Base-by-base conservation (phyloP, 2,797 vertebrate genomes). In the Rhinogobio ventralis region DNA sequence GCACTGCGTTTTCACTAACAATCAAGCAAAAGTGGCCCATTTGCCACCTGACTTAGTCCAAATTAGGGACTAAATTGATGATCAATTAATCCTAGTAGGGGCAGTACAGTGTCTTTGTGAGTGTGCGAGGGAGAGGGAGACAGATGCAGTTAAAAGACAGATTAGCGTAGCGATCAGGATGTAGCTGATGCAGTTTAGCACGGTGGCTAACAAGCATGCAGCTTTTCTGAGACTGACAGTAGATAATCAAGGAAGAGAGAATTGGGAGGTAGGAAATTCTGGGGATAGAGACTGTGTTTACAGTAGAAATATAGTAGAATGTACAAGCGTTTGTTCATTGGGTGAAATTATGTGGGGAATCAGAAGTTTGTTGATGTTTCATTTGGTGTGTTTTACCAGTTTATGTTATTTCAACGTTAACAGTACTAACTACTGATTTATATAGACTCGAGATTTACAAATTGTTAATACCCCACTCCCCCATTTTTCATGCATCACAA, bases 81-180 rank as follows among this genome's bases (percentile, higher is more conserved):
- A 99, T 99, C 98, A 99, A 98, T 99, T 99, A 98, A 99, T 98
- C 97, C 96, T 97, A 96, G 96, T 96, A 97, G 96, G 96, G 95
- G 95, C 95, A 96, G 93, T 95, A 95, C 95, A 95, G 94, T 94
- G 88, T 73, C 86, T 89, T 88, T 25, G 86, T 36, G 86, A 80
- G 81, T 76, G 79, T 57, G 81, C n/a, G 78, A 76, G 94, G 94
- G 95, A 95, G 94, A 95, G 94, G 94, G 94, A 96, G 96, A 96
- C 96, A 96, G 96, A 96, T 96, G 95, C 94, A 95, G 96, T 96
- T 95, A 95, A 95, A 95, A 96, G 95, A 95, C 94, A 94, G 95
- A 96, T 96, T 94, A 96, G 95, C 94, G 91, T 93, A 94, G 95
- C 95, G 95, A 95, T 93, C 92, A 95, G 93, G 93, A 95, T 94